These are phyloP conservation scores for Danio aesculapii DNA, from an alignment of 2,797 vertebrate genomes.

Conservation along the genomic window DNA sequence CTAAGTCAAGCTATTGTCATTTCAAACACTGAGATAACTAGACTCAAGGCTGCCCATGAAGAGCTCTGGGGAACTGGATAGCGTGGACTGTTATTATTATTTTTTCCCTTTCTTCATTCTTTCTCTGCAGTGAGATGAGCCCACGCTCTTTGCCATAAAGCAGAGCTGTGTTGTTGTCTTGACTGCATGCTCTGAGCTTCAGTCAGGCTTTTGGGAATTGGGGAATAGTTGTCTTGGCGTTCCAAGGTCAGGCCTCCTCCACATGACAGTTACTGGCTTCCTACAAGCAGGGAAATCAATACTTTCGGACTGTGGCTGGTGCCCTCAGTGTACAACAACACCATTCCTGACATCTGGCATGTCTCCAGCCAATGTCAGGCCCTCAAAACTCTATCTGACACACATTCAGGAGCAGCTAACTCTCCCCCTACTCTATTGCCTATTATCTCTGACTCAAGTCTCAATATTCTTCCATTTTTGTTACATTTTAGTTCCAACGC, in stretches of 20 bases:
- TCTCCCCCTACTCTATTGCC: slow-evolving; percentile 59
- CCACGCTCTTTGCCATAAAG: slow-evolving; percentile 31
- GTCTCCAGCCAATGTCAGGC: slow-evolving; percentile 68
- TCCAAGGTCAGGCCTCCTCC: slow-evolving; percentile 95
- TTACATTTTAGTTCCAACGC: slow-evolving; percentile 61
- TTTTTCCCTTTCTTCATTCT: slow-evolving; percentile 14
- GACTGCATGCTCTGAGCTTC: slow-evolving; percentile 48
- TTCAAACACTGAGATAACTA: slow-evolving; percentile 82
- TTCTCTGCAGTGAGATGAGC: slow-evolving; percentile 60
- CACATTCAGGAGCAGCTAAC: slow-evolving; percentile 24
- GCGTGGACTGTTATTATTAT: slow-evolving; percentile 2
- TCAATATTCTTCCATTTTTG: slow-evolving; percentile 66
- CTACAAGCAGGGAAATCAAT: slow-evolving; percentile 99
- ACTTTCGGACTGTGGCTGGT: slow-evolving; percentile 97
- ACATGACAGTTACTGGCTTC: slow-evolving; percentile 98
- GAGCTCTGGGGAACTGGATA: slow-evolving; percentile 77
- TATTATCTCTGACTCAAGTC: slow-evolving; percentile 66
- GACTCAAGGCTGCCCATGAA: slow-evolving; percentile 77
- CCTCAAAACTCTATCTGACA: slow-evolving; percentile 59
- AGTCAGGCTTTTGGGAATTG: slow-evolving; percentile 60
- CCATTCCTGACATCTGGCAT: slow-evolving; percentile 81
- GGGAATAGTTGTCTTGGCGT: slow-evolving; percentile 79
- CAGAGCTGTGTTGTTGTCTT: slow-evolving; percentile 46
- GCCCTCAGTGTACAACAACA: slow-evolving; percentile 98
- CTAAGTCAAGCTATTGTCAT: slow-evolving; percentile 84